These are phyloP conservation scores for Carapus acus DNA, from an alignment of 2,797 vertebrate genomes.

Conservation along the genomic window DNA sequence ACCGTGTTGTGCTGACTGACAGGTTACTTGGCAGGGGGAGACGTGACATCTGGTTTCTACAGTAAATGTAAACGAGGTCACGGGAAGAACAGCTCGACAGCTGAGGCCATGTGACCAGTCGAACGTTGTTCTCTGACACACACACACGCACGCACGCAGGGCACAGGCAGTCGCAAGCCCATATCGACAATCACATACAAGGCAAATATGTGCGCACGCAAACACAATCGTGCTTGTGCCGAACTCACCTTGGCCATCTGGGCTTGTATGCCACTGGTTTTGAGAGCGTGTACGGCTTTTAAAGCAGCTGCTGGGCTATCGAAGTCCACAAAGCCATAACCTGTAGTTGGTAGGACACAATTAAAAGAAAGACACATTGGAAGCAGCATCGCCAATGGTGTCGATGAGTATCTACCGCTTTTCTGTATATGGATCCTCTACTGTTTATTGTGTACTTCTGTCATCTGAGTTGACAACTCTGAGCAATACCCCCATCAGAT, in stretches of 20 bases:
- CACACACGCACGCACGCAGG: slow-evolving; percentile 26
- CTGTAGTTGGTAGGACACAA: slow-evolving; percentile 68
- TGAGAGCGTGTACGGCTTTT: slow-evolving; percentile 96
- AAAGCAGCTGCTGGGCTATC: slow-evolving; percentile 95
- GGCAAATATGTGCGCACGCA: slow-evolving; percentile 30
- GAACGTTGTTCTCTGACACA: slow-evolving; percentile 55
- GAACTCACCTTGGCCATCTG: slow-evolving; percentile 98
- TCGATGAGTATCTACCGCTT: no score
- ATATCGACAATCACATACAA: slow-evolving; percentile 7
- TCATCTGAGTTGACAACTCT: no score
- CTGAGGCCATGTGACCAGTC: slow-evolving; percentile 71
- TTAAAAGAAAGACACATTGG: slow-evolving; percentile 19
- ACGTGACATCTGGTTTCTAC: slow-evolving; percentile 83
- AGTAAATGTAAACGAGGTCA: slow-evolving; percentile 76
- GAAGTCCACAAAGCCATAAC: slow-evolving; percentile 99
- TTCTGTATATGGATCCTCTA: no score
- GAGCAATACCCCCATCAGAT: no score
- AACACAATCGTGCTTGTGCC: slow-evolving; percentile 20
- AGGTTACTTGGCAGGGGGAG: slow-evolving; percentile 76
- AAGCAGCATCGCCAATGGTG: no score
- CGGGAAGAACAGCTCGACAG: slow-evolving; percentile 72
- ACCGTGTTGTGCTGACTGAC: slow-evolving; percentile 66
- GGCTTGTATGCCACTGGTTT: slow-evolving; percentile 94
- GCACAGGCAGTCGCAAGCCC: slow-evolving; percentile 29
- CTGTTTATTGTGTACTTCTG: no score